phyloP scores from a whole-genome alignment of 2,797 vertebrate species.

The Gymnothorax javanicus region DNA sequence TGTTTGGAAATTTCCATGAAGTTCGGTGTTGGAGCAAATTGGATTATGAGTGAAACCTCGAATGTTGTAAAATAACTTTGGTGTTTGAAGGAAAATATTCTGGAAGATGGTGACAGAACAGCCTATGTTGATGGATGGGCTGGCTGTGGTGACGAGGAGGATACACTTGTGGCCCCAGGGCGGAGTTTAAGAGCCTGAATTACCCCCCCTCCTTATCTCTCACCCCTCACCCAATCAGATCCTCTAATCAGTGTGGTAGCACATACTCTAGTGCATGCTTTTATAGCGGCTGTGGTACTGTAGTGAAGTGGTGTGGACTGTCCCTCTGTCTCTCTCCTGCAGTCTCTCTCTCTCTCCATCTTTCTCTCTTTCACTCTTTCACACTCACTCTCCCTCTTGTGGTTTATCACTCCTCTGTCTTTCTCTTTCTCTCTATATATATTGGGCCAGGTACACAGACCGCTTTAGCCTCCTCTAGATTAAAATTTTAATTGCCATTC shows the following conservation, averaged over 20 bases:
- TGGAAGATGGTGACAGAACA: not conserved
- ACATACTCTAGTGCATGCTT: constrained; percentile 50
- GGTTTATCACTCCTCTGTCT: not conserved
- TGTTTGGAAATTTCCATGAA: not conserved
- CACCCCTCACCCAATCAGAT: constrained; percentile 39
- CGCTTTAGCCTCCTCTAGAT: too few relatives aligned
- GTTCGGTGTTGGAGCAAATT: not conserved
- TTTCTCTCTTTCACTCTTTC: not conserved
- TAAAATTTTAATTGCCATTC: too few relatives aligned
- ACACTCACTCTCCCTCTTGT: not conserved
- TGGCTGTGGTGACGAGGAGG: not conserved
- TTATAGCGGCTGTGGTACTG: constrained; percentile 61
- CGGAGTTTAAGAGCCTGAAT: not conserved
- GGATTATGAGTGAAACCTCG: too few relatives aligned
- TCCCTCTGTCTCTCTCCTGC: constrained; percentile 21
- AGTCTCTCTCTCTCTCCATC: not conserved
- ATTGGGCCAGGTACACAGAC: too few relatives aligned
- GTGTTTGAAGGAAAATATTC: not conserved
- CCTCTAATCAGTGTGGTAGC: constrained; percentile 42
- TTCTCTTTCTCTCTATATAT: too few relatives aligned
- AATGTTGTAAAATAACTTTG: too few relatives aligned
- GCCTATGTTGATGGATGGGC: not conserved
- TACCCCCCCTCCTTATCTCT: constrained; percentile 26
- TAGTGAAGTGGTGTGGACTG: constrained; percentile 60
- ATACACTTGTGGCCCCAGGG: not conserved